Evolutionary conservation across 2,113 vertebrate species (phyloP), one percentile per base, ranked within the genome.

Genomic region (Hemiscyllium ocellatum): DNA sequence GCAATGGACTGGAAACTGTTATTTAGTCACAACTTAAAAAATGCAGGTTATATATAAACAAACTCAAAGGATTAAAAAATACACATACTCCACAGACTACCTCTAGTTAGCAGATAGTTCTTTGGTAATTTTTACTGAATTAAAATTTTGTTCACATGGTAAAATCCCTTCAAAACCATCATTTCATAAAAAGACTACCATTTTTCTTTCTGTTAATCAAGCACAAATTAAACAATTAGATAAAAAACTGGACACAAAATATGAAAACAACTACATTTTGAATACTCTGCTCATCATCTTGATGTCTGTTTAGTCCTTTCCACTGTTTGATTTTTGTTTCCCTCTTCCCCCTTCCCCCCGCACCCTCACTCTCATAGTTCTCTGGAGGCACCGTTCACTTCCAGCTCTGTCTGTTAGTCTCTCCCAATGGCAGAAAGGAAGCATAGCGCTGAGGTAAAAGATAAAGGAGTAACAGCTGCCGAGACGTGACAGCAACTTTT

Each of bases 81-180:
- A 95, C 94, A 95, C 68, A 72, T 52, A 72, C 37, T 47, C 94
- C 0, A 0, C 65, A 37, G 2, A 0, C 22, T 87, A 0, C 95
- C 65, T 95, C 96, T 47, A 52, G 87, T 96, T 96, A 97, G 97
- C 96, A 95, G 96, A 97, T 97, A 96, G 95, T 96, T 98, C 98
- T 98, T 98, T 98, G 98, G 98, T 98, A 98, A 98, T 96, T 97
- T 83, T 96, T 89, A 96, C 96, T 96, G 70, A 97, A 97, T 97
- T 95, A 96, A 95, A 95, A 72, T 95, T 70, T 95, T 95, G 69
- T 95, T 96, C 96, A 96, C 96, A 96, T 96, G 96, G 50, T 47
- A 91, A 95, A 96, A 96, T 97, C 94, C 96, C 95, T 96, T 96
- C 95, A 56, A 89, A 96, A 72, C 96, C 96, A 96, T 96, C 94